Percentiles rank a stretch among this genome's conserved stretches.
These are phyloP conservation scores for Eilema sororculum DNA, from an alignment of 2,888 invertebrate genomes.

Conservation along the genomic window DNA sequence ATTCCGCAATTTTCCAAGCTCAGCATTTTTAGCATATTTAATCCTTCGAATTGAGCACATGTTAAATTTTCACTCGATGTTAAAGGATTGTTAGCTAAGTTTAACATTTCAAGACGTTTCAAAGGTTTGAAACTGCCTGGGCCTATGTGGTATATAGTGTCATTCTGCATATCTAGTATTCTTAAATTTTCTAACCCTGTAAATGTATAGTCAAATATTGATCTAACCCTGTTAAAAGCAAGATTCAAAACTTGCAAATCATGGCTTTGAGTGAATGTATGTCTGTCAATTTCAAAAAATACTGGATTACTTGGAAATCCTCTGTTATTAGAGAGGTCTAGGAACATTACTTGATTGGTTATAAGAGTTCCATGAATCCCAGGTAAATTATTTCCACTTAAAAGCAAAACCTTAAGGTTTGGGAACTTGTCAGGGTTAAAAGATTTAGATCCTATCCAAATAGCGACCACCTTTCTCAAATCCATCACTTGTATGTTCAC, in stretches of 20 bases:
- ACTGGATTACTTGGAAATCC: conserved; percentile 73
- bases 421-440: conserved; percentile 82
- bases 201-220: conserved; percentile 83
- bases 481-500: conserved; percentile 85
- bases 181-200: conserved; percentile 80
- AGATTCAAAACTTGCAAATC: conserved; percentile 82
- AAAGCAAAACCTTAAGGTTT: conserved; percentile 80
- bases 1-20: conserved; percentile 84
- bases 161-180: conserved; percentile 84
- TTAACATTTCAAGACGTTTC: conserved; percentile 78
- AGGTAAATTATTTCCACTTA: conserved; percentile 85
- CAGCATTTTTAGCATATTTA: conserved; percentile 80
- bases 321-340: conserved; percentile 85
- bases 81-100: conserved; percentile 86
- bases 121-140: conserved; percentile 78
- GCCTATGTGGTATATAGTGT: conserved; percentile 82
- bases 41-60: conserved; percentile 77
- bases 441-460: conserved; percentile 78
- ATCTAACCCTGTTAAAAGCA: conserved; percentile 84
- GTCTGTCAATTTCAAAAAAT: conserved; percentile 82
- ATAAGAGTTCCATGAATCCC: conserved; percentile 83
- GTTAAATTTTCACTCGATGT: conserved; percentile 75
- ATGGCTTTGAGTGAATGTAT: conserved; percentile 82
- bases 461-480: conserved; percentile 82
- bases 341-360: conserved; percentile 75